phyloP scores from a whole-genome alignment of 2,113 vertebrate species.

The Planiliza haematocheilus region DNA sequence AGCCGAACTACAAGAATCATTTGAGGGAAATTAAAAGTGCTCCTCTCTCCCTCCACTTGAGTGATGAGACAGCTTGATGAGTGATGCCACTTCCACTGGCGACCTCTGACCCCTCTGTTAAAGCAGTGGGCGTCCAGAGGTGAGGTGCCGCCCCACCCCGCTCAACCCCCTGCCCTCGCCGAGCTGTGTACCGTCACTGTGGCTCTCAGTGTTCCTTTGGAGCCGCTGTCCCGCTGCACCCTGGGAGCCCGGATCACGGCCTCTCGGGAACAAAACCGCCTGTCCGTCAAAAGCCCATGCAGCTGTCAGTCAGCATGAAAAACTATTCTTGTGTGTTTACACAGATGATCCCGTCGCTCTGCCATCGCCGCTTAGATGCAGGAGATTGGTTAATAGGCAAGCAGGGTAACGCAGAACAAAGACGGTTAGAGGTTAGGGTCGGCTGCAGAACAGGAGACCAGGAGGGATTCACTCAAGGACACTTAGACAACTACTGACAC shows the following conservation, averaged over 20 bases:
- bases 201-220: constrained; percentile 61
- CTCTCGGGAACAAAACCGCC: constrained; percentile 65
- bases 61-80: constrained; percentile 53
- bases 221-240: constrained; percentile 65
- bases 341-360: constrained; percentile 6
- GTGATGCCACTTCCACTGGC: constrained; percentile 66
- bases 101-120: constrained; percentile 73
- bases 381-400: constrained; percentile 31
- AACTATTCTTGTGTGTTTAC: constrained; percentile 31
- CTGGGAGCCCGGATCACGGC: constrained; percentile 60
- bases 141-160: constrained; percentile 34
- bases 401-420: constrained; percentile 25
- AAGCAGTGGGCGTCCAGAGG: constrained; percentile 63
- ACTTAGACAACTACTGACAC: too few species aligned
- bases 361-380: not conserved
- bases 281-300: constrained; percentile 77
- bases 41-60: constrained; percentile 3
- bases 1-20: too few species aligned
- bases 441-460: not conserved
- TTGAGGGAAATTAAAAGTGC: not conserved
- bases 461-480: not conserved
- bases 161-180: constrained; percentile 52
- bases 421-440: constrained; percentile 29
- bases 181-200: constrained; percentile 60
- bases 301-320: constrained; percentile 76